phyloP scores from a whole-genome alignment of 2,797 vertebrate genomes.

The Cichlasoma orientale region DNA sequence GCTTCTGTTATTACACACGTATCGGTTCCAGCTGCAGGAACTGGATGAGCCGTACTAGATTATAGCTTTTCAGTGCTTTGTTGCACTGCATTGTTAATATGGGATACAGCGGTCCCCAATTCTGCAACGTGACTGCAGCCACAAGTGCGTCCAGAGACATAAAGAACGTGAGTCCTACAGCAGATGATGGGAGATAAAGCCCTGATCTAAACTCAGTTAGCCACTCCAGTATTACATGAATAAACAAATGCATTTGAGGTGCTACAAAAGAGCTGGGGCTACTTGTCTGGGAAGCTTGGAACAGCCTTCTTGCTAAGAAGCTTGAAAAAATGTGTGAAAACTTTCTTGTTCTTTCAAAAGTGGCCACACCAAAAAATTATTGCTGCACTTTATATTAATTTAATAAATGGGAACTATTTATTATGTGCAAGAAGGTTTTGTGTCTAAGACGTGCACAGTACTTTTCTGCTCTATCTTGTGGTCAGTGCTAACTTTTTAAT shows the following conservation, averaged over 20 bases:
- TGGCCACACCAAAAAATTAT: background rate
- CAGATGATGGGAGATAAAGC: background rate
- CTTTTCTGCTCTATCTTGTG: background rate
- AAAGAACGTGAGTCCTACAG: background rate
- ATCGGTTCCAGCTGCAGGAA: constrained; percentile 40
- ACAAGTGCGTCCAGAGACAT: background rate
- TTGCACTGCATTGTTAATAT: background rate
- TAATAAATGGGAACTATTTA: rapidly evolving
- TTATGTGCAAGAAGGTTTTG: background rate
- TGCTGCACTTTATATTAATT: background rate
- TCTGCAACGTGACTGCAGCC: background rate
- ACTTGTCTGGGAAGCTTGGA: background rate
- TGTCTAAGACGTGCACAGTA: background rate
- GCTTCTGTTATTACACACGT: background rate
- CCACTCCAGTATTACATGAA: no score
- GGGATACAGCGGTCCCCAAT: background rate
- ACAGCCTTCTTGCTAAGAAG: background rate
- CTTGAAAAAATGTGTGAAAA: background rate
- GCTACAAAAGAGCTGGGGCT: background rate
- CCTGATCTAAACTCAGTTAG: no score
- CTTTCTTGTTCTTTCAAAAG: background rate
- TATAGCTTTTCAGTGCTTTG: background rate
- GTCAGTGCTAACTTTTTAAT: background rate
- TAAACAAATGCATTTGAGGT: background rate
- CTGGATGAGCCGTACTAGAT: background rate